phyloP scores from a whole-genome alignment of 2,888 invertebrate species.

The Tridacna crocea region DNA sequence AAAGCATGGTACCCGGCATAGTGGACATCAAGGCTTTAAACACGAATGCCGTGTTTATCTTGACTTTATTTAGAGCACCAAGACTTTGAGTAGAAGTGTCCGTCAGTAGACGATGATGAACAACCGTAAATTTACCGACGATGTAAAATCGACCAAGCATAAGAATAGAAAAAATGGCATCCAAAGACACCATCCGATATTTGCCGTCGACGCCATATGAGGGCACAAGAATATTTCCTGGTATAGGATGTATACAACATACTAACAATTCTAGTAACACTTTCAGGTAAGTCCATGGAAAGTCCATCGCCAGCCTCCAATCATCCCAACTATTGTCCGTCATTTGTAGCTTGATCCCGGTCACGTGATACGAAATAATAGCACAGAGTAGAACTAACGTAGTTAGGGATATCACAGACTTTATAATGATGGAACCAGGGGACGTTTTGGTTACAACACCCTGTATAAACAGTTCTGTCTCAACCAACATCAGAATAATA shows the following conservation, averaged over 20 bases:
- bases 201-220: conserved; percentile 63
- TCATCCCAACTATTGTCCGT: conserved; percentile 74
- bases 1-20: conserved; percentile 73
- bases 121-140: conserved; percentile 72
- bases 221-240: conserved; percentile 64
- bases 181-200: conserved; percentile 66
- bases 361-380: conserved; percentile 68
- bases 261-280: conserved; percentile 68
- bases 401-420: conserved; percentile 67
- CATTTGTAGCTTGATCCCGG: conserved; percentile 72
- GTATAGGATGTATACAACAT: conserved; percentile 74
- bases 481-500: conserved; percentile 72
- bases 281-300: conserved; percentile 65
- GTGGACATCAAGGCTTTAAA: conserved; percentile 79
- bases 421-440: conserved; percentile 65
- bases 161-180: conserved; percentile 73
- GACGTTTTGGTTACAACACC: conserved; percentile 63
- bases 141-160: conserved; percentile 75
- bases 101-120: conserved; percentile 71
- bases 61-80: conserved; percentile 75
- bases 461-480: conserved; percentile 70
- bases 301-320: conserved; percentile 72
- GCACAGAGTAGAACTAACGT: conserved; percentile 67
- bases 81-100: conserved; percentile 77
- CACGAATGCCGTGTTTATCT: conserved; percentile 77